A percentile compares a stretch with the other conserved stretches of the same genome.
phyloP scores from a whole-genome alignment of 2,888 invertebrate species.

The Acrobasis consociella region DNA sequence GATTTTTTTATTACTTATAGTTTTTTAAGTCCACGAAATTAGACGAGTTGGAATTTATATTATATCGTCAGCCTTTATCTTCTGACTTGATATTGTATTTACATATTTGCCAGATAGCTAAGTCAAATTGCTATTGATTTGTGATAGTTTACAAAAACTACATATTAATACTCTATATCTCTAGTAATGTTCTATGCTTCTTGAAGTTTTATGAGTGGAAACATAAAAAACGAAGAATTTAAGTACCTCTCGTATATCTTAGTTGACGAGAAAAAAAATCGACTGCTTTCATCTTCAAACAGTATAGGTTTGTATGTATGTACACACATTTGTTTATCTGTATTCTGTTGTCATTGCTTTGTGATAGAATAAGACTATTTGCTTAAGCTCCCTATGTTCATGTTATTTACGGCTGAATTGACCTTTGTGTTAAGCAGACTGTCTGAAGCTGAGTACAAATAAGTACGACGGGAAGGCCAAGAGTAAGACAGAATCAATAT shows the following conservation, averaged over 20 bases:
- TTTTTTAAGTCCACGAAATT: too few species aligned
- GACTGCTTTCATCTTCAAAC: not conserved
- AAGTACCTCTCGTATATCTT: not conserved
- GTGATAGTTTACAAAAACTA: too few species aligned
- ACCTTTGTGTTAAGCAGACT: constrained; percentile 3
- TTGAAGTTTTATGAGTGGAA: not conserved
- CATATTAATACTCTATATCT: too few species aligned
- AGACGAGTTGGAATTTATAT: too few species aligned
- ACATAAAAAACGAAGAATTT: not conserved
- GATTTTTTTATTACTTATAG: too few species aligned
- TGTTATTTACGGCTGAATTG: constrained; percentile 1
- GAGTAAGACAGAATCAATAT: not conserved
- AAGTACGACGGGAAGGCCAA: not conserved
- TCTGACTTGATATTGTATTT: too few species aligned
- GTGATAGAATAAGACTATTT: constrained; percentile 8
- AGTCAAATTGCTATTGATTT: too few species aligned
- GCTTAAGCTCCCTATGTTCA: not conserved
- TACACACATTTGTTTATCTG: not conserved
- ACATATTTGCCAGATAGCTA: too few species aligned
- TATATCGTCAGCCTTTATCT: too few species aligned
- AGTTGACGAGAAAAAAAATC: not conserved
- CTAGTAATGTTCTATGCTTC: too few species aligned
- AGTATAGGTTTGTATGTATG: not conserved
- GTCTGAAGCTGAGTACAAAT: not conserved
- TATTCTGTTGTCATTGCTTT: not conserved